Conservation (phyloP, 2,113 vertebrate genomes). For the Vombatus ursinus region DNA sequence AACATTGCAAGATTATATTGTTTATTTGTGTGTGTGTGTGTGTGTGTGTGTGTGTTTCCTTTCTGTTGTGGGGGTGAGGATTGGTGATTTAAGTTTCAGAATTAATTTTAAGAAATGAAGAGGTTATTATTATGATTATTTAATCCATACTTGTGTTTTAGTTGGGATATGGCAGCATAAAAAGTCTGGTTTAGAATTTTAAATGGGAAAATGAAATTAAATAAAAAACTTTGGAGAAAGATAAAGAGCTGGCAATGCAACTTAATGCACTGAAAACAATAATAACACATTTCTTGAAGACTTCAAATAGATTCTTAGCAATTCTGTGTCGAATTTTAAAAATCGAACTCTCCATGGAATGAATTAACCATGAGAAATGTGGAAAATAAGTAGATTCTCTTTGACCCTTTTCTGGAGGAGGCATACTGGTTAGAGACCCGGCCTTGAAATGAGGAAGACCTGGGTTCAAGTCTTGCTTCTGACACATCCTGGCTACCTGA, state of each 20-base stretch:
- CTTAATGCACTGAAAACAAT: neutral
- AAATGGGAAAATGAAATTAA: neutral
- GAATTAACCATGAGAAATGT: neutral
- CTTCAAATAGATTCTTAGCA: neutral
- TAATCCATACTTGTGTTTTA: neutral
- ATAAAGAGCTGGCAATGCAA: neutral
- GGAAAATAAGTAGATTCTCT: neutral
- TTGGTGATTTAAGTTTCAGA: slow-evolving; percentile 12
- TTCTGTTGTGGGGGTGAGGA: neutral
- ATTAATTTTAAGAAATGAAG: neutral
- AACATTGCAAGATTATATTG: neutral
- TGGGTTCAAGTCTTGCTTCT: neutral
- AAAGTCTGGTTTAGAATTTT: slow-evolving; percentile 8
- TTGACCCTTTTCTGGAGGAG: neutral
- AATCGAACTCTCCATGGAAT: neutral
- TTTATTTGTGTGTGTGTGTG: neutral
- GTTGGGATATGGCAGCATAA: neutral
- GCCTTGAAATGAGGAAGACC: neutral
- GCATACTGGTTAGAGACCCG: neutral
- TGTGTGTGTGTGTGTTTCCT: neutral
- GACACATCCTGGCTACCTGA: neutral
- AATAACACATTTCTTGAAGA: neutral
- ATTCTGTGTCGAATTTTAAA: neutral
- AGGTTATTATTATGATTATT: neutral
- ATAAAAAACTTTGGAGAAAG: slow-evolving; percentile 26